A percentile compares a stretch with the other conserved stretches of the same genome.
Evolutionary conservation across 2,888 invertebrate genomes (phyloP).

Genomic region (Anoplius nigerrimus): DNA sequence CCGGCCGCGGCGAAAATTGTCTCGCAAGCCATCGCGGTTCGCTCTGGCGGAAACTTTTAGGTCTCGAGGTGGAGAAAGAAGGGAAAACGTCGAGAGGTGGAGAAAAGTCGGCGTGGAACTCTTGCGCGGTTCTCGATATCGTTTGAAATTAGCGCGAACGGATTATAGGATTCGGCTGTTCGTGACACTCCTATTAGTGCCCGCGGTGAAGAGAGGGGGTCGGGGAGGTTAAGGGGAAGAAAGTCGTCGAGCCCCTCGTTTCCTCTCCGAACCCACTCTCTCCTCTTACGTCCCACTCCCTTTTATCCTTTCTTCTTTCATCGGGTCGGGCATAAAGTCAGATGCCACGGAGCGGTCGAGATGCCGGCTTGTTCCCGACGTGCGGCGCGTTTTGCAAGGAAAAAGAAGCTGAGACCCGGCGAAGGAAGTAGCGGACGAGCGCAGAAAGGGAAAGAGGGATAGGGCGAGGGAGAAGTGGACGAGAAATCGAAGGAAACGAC

Average conservation of each 20-base stretch:
- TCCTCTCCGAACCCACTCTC: no score
- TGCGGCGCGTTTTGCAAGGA: not conserved
- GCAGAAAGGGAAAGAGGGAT: no score
- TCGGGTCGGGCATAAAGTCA: slow-evolving; percentile 15
- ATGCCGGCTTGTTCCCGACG: slow-evolving; percentile 5
- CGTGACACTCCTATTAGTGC: slow-evolving; percentile 58
- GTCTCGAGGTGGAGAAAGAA: not conserved
- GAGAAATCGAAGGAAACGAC: no score
- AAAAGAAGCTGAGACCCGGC: not conserved
- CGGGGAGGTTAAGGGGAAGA: not conserved
- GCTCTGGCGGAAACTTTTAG: no score
- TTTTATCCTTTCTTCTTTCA: slow-evolving; percentile 1
- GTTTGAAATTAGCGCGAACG: slow-evolving; percentile 60
- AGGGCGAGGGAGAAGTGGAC: no score
- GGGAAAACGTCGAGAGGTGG: slow-evolving; percentile 2
- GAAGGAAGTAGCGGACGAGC: not conserved
- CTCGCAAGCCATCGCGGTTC: no score
- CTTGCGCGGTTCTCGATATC: slow-evolving; percentile 27
- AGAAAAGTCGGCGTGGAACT: slow-evolving; percentile 9
- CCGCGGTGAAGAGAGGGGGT: not conserved
- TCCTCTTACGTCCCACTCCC: no score
- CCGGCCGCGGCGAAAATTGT: no score
- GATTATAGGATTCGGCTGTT: slow-evolving; percentile 57
- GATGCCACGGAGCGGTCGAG: slow-evolving; percentile 14
- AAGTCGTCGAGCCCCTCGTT: slow-evolving; percentile 11